phyloP scores from a whole-genome alignment of 2,113 vertebrate species.

The Tupaia tana region DNA sequence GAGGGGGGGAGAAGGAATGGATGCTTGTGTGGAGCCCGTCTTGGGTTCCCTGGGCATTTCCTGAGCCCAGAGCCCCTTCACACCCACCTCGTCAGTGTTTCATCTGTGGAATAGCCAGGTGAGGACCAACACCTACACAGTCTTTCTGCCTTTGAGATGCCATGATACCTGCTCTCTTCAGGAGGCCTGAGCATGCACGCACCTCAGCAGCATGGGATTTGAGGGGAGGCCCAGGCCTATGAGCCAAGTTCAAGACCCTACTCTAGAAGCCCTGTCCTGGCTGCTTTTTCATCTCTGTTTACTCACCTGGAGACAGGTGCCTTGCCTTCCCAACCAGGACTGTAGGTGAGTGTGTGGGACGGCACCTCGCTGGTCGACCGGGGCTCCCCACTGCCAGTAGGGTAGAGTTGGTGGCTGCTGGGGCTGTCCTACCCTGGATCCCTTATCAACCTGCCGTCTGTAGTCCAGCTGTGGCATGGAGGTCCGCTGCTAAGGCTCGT shows the following conservation, averaged over 20 bases:
- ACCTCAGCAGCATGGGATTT: not conserved
- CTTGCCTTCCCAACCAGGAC: not conserved
- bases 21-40: not conserved
- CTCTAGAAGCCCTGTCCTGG: not conserved
- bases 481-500: not conserved
- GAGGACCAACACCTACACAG: not conserved
- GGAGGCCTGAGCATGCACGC: rapidly evolving
- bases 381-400: not conserved
- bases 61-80: not conserved
- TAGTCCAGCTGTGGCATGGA: not conserved
- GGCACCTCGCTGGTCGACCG: not conserved
- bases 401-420: not conserved
- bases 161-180: not conserved
- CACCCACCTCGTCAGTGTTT: rapidly evolving
- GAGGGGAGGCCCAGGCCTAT: not conserved
- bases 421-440: not conserved
- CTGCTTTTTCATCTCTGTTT: not conserved
- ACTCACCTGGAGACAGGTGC: not conserved
- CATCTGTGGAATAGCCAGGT: not conserved
- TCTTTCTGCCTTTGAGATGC: not conserved
- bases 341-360: not conserved
- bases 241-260: not conserved
- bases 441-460: not conserved
- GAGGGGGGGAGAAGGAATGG: no score
- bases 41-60: not conserved